A percentile compares a stretch with the other conserved stretches of the same genome.
Conservation (phyloP, 2,113 vertebrate genomes). For the Fulica atra region DNA sequence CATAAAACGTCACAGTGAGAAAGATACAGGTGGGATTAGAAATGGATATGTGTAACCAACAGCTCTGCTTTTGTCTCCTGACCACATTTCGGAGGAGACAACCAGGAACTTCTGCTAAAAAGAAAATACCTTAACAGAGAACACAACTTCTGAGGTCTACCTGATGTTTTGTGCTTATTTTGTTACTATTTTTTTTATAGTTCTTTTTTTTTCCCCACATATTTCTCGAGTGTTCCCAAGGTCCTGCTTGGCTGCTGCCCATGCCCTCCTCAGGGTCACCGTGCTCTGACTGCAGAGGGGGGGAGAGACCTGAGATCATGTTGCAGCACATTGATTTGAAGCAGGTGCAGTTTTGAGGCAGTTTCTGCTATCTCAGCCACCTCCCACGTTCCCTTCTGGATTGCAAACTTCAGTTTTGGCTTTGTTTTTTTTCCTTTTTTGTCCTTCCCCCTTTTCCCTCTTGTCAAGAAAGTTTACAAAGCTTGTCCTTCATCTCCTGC, state of each 20-base stretch:
- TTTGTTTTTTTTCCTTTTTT: neutral
- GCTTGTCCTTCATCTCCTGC: slow-evolving; percentile 55
- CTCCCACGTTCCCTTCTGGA: slow-evolving; percentile 61
- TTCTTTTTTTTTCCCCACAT: neutral
- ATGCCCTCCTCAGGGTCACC: neutral
- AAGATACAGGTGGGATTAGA: neutral
- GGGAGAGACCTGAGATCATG: slow-evolving; percentile 1
- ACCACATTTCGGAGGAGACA: neutral
- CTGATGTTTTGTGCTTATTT: neutral
- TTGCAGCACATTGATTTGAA: slow-evolving; percentile 32
- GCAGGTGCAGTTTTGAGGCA: slow-evolving; percentile 44
- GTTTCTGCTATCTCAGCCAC: slow-evolving; percentile 54
- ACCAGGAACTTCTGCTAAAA: neutral
- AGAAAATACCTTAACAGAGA: neutral
- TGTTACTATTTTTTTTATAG: neutral
- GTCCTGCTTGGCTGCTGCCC: neutral
- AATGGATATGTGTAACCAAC: neutral
- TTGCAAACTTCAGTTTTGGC: neutral
- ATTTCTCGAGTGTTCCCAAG: neutral
- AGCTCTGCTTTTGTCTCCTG: neutral
- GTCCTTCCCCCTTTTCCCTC: neutral
- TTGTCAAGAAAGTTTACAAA: slow-evolving; percentile 57
- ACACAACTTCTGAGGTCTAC: neutral
- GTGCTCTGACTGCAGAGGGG: neutral
- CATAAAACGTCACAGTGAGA: neutral